A percentile compares a stretch with the other conserved stretches of the same genome.
Evolutionary conservation across 1,140 invertebrate species (phyloP).

Genomic region (Apolygus lucorum): DNA sequence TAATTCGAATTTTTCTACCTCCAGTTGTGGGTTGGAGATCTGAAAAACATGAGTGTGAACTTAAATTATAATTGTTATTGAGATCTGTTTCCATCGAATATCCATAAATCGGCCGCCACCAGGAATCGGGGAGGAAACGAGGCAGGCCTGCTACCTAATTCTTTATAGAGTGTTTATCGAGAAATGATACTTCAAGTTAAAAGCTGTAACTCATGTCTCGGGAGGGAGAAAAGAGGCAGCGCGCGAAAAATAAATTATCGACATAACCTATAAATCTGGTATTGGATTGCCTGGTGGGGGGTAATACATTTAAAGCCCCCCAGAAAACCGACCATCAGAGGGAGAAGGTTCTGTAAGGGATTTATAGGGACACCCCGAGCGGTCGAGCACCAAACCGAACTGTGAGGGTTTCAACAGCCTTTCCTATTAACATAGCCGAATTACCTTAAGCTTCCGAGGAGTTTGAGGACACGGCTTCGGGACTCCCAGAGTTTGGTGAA

Average conservation of each 20-base stretch:
- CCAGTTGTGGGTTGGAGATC: no score
- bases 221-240: neutral
- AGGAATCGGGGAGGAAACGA: neutral
- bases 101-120: neutral
- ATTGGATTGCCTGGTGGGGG: neutral
- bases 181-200: conserved; percentile 8
- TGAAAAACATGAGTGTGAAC: no score
- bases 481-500: no score
- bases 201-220: conserved; percentile 12
- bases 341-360: neutral
- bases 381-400: no score
- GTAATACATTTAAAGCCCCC: conserved; percentile 8
- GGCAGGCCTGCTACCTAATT: neutral
- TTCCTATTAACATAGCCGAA: no score
- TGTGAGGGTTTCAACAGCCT: no score
- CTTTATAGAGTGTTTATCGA: conserved; percentile 21
- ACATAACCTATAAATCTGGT: conserved; percentile 15
- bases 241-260: conserved; percentile 18
- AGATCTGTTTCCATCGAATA: no score
- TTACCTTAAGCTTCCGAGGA: no score
- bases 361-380: no score
- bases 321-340: neutral
- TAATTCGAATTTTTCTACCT: no score
- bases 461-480: no score
- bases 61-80: no score